Evolutionary conservation across 2,888 invertebrate species (phyloP), one percentile per base, ranked within the genome.

Genomic region (Pammene aurita): DNA sequence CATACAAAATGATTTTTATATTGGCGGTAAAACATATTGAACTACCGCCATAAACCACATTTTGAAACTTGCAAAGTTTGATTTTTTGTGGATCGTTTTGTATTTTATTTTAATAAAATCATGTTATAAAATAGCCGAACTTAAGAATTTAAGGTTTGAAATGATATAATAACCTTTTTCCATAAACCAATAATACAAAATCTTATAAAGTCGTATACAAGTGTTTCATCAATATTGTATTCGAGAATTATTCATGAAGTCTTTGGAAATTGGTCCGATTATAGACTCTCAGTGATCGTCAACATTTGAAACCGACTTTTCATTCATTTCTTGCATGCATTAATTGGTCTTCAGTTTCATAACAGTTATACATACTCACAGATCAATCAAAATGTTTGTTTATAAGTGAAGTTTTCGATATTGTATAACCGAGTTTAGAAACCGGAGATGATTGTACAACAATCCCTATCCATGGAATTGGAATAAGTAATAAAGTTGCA

Each of bases 381-480:
- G 16, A 16, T 48, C 16, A 7, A 16, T 10, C 16, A 48, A 16
- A 9, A 48, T 5, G 48, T 18, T 10, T 10, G 10, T 48, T 14
- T 48, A 10, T 9, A 4, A n/a, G 38, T 18, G 10, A 16, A 16
- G 16, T 48, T 9, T 9, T 48, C 9, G 10, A 26, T 26, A 26
- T 26, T 26, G 2, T 11, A 18, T 11, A 14, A 14, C 10, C 6
- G 10, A 14, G 35, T 35, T 35, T 13, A 35, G 55, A 55, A 35
- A 55, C 14, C 35, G 35, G 35, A 54, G 54, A 54, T 54, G 54
- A 54, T 34, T 54, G n/a, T 54, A 55, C 35, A 55, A 38, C 35
- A 55, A 55, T 55, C 35, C 55, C 10, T 38, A 55, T 55, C n/a
- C n/a, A n/a, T 14, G 7, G n/a, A n/a, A 7, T 54, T 7, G n/a